Evolutionary conservation across 1,140 invertebrate species (phyloP).

Genomic region (Temnothorax nylanderi): DNA sequence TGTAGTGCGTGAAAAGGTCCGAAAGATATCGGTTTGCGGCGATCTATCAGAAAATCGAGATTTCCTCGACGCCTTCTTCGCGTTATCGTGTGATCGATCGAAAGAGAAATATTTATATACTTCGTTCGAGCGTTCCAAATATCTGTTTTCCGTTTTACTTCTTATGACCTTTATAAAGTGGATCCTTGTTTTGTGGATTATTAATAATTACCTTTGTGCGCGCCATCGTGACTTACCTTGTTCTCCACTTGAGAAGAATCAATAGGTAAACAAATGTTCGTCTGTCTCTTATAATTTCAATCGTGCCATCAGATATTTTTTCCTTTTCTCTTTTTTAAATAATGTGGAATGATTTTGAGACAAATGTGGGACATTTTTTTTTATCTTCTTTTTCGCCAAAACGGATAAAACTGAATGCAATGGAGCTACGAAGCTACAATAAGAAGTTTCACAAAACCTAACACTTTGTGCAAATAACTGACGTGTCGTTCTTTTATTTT

Average conservation of each 20-base stretch:
- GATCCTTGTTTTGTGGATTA: slow-evolving; percentile 1
- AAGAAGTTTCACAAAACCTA: neutral
- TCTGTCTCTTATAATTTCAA: neutral
- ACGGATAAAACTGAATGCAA: neutral
- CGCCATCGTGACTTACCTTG: neutral
- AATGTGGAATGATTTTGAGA: neutral
- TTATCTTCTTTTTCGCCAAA: neutral
- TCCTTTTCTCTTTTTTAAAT: neutral
- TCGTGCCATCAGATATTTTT: neutral
- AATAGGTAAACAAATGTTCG: neutral
- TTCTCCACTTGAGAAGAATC: neutral
- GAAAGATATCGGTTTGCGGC: slow-evolving; percentile 47
- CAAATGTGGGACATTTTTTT: neutral
- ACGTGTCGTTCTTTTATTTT: neutral
- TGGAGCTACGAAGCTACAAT: neutral
- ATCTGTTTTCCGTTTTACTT: neutral
- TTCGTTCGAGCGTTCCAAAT: no score
- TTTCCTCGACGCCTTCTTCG: neutral
- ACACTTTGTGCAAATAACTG: neutral
- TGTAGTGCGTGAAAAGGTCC: slow-evolving; percentile 49
- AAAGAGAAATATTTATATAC: no score
- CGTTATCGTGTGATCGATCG: no score
- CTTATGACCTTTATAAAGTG: neutral
- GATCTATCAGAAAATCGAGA: neutral
- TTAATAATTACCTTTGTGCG: neutral